Conservation (phyloP, 2,113 vertebrate species). For the Dasyprocta punctata region DNA sequence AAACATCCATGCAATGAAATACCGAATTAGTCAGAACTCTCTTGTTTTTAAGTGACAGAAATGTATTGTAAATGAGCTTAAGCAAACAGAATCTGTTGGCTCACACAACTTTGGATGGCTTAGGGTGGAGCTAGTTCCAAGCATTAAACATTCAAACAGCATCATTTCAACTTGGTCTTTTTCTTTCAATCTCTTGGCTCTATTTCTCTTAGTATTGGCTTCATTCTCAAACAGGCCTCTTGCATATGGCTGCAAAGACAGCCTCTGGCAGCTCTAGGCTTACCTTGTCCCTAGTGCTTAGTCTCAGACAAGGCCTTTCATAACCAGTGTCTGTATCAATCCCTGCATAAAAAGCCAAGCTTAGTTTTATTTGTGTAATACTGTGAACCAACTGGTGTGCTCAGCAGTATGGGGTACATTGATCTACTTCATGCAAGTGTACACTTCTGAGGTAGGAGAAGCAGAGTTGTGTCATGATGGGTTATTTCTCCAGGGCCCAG, state of each 20-base stretch:
- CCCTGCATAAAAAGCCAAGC: not conserved
- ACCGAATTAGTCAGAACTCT: conserved; percentile 9
- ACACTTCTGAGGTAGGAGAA: not conserved
- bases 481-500: not conserved
- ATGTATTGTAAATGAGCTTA: conserved; percentile 45
- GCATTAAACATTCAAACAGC: conserved; percentile 21
- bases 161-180: conserved; percentile 34
- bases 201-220: conserved; percentile 14
- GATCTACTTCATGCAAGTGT: not conserved
- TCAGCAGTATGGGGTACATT: not conserved
- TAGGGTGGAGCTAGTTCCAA: conserved; percentile 11
- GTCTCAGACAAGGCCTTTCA: conserved; percentile 32
- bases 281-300: conserved; percentile 7
- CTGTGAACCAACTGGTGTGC: not conserved
- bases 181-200: conserved; percentile 5
- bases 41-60: conserved; percentile 37
- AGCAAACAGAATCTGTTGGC: not conserved
- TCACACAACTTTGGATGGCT: not conserved
- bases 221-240: conserved; percentile 38
- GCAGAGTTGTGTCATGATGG: not conserved
- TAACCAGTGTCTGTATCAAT: conserved; percentile 4
- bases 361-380: conserved; percentile 28
- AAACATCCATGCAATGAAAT: not conserved
- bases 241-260: not conserved
- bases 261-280: not conserved